Evolutionary conservation across 1,140 invertebrate species (phyloP), one percentile per base, ranked within the genome.

Genomic region (Chironomus tepperi): DNA sequence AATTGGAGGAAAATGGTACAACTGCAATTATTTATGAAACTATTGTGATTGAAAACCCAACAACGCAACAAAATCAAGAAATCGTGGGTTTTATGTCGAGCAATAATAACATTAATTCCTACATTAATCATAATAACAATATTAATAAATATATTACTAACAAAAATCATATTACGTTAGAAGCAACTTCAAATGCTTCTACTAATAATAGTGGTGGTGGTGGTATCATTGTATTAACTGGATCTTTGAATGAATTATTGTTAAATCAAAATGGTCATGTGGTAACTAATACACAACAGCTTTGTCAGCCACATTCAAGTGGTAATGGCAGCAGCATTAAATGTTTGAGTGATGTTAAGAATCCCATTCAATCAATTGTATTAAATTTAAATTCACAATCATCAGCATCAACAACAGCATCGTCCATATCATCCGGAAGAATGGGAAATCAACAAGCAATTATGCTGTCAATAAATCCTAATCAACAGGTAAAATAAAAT

Each of bases 401-500:
- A 0, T 78, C 79, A 3, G 78, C 79, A 74, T 77, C 80, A 18
- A 77, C 79, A 16, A 78, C 80, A 16, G 78, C 79, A 73, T 80
- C 79, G 7, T 76, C 79, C 73, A 73, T 77, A 34, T 24, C 78
- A 15, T 18, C 34, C 15, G 73, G 34, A 42, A 24, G 16, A 15
- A 72, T 73, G 24, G 77, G 77, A n/a, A 73, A 76, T 18, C 74
- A 75, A 24, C 76, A 78, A 47, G 79, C 79, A 73, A 78, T 81
- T 76, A 78, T 79, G 73, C 80, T 81, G 47, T 74, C 79, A 65
- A 78, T 81, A 75, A 76, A 77, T 43, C 75, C 76, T 74, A 67
- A 70, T 70, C 78, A 80, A 78, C 80, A 80, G 75, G 80, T 81
- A 74, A n/a, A n/a, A n/a, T n/a, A n/a, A n/a, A n/a, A 47, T 47